These are phyloP conservation scores for Carettochelys insculpta DNA, from an alignment of 2,113 vertebrate genomes.

Conservation along the genomic window DNA sequence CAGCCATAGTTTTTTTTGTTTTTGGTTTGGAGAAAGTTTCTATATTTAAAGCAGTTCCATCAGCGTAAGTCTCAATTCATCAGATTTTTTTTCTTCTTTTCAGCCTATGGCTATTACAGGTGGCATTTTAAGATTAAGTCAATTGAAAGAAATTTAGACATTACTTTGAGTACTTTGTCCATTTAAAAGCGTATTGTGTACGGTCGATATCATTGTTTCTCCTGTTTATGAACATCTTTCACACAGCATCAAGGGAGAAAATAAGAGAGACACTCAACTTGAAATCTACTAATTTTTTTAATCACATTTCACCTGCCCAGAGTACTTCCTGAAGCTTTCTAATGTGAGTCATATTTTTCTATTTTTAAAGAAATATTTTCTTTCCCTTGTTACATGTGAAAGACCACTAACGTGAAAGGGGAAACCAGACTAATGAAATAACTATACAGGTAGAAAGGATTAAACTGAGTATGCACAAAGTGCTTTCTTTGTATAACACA, in stretches of 20 bases:
- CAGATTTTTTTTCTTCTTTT: background rate
- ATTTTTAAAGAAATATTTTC: background rate
- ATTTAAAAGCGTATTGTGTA: background rate
- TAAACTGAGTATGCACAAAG: background rate
- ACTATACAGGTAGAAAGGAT: background rate
- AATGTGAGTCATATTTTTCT: background rate
- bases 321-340: background rate
- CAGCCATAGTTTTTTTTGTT: background rate
- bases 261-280: constrained; percentile 2
- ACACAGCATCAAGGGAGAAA: background rate
- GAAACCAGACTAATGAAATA: background rate
- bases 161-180: background rate
- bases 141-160: background rate
- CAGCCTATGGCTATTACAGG: background rate
- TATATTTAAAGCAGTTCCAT: background rate
- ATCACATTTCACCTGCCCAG: accelerated
- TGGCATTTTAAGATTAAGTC: background rate
- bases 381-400: background rate
- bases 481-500: background rate
- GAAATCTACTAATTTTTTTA: background rate
- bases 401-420: background rate
- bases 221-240: background rate
- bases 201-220: background rate
- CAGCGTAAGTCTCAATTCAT: background rate
- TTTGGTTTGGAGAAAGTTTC: background rate